These are phyloP conservation scores for Eudyptes chrysolophus DNA, from an alignment of 2,113 vertebrate genomes.

Conservation along the genomic window DNA sequence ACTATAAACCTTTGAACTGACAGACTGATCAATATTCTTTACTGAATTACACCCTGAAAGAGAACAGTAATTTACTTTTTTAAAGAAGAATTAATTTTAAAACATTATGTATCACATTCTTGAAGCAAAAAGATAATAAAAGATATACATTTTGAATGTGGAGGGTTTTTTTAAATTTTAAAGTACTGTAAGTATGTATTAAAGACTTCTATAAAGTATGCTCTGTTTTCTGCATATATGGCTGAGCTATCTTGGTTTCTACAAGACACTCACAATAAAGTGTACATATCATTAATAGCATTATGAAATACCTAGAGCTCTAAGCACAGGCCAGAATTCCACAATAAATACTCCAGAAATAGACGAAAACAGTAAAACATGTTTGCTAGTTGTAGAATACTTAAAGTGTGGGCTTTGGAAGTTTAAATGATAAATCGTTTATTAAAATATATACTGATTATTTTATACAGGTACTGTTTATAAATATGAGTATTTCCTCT, in stretches of 20 bases:
- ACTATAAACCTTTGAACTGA: not conserved
- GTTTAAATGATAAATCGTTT: not conserved
- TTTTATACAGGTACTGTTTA: not conserved
- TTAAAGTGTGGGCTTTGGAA: not conserved
- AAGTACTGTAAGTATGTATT: not conserved
- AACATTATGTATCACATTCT: not conserved
- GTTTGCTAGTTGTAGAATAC: not conserved
- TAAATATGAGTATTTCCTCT: not conserved
- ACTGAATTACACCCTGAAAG: not conserved
- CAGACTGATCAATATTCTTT: not conserved
- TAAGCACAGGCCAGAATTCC: not conserved
- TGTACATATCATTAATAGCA: not conserved
- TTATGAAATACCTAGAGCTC: not conserved
- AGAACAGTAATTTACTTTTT: not conserved
- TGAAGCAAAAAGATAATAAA: not conserved
- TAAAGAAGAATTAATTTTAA: not conserved
- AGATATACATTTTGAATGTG: not conserved
- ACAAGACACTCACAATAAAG: not conserved
- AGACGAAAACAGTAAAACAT: not conserved
- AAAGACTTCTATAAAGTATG: not conserved
- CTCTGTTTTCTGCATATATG: not conserved
- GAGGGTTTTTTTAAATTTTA: not conserved
- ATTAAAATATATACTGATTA: not conserved
- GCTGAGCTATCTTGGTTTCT: not conserved
- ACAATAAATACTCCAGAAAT: not conserved